Evolutionary conservation across 2,797 vertebrate species (phyloP).

Genomic region (Lindbergichthys nudifrons): DNA sequence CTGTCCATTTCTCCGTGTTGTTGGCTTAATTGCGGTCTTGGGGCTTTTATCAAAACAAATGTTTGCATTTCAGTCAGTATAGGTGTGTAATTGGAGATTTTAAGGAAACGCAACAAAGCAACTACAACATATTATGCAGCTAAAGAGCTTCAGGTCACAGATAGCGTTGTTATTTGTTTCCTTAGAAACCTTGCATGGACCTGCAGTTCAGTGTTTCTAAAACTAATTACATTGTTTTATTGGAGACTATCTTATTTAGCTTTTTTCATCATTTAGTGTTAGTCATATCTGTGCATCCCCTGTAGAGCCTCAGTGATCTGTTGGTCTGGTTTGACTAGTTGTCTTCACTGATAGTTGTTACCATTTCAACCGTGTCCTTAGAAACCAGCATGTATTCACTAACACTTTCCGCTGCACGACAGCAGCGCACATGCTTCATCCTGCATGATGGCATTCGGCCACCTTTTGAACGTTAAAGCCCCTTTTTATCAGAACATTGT

Average conservation of each 20-base stretch:
- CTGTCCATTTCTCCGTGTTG: constrained; percentile 37
- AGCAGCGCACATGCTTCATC: constrained; percentile 19
- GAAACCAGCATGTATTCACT: constrained; percentile 55
- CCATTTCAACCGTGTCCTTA: constrained; percentile 59
- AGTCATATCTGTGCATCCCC: constrained; percentile 47
- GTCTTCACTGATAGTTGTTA: constrained; percentile 47
- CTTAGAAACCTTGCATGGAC: background rate
- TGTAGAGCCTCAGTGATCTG: constrained; percentile 28
- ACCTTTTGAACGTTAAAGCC: constrained; percentile 30
- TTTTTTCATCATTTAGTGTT: constrained; percentile 9
- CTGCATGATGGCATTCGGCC: constrained; percentile 20
- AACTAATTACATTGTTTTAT: background rate
- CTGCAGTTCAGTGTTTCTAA: background rate
- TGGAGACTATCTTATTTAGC: background rate
- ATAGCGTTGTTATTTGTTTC: background rate
- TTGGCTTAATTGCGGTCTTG: constrained; percentile 41
- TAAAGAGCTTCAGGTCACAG: background rate
- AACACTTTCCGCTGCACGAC: constrained; percentile 39
- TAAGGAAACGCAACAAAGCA: background rate
- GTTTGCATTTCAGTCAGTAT: background rate
- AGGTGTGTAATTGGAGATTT: background rate
- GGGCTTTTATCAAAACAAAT: constrained; percentile 11
- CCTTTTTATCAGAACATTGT: constrained; percentile 60
- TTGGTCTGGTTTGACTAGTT: constrained; percentile 62
- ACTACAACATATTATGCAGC: background rate